Evolutionary conservation across 2,113 vertebrate species (phyloP).

Genomic region (Mormyrus lacerda): DNA sequence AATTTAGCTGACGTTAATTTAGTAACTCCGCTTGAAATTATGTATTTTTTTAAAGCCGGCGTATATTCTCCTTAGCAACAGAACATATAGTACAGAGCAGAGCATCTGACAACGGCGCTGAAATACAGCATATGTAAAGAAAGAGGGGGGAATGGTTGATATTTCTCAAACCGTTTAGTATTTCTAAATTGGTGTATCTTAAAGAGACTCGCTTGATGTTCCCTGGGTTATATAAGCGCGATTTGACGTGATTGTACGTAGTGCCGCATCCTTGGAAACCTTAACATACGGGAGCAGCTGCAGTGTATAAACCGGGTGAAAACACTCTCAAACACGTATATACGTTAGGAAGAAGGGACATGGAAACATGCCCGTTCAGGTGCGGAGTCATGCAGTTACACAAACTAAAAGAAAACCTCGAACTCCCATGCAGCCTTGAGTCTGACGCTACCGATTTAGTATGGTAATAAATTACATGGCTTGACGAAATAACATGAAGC

Average conservation of each 20-base stretch:
- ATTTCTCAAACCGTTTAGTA: background rate
- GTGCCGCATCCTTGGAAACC: background rate
- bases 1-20: background rate
- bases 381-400: background rate
- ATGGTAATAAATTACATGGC: background rate
- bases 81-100: constrained; percentile 27
- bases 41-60: background rate
- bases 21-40: background rate
- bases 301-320: background rate
- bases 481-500: background rate
- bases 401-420: background rate
- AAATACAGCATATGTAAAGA: constrained; percentile 5
- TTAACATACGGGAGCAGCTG: background rate
- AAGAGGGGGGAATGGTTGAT: background rate
- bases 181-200: background rate
- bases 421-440: background rate
- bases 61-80: constrained; percentile 58
- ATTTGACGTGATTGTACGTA: background rate
- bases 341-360: background rate
- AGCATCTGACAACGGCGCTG: constrained; percentile 28
- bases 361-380: background rate
- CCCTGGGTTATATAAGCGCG: background rate
- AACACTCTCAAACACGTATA: background rate
- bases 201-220: background rate
- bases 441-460: background rate